Evolutionary conservation across 2,113 vertebrate species (phyloP).

Genomic region (Carassius gibelio): DNA sequence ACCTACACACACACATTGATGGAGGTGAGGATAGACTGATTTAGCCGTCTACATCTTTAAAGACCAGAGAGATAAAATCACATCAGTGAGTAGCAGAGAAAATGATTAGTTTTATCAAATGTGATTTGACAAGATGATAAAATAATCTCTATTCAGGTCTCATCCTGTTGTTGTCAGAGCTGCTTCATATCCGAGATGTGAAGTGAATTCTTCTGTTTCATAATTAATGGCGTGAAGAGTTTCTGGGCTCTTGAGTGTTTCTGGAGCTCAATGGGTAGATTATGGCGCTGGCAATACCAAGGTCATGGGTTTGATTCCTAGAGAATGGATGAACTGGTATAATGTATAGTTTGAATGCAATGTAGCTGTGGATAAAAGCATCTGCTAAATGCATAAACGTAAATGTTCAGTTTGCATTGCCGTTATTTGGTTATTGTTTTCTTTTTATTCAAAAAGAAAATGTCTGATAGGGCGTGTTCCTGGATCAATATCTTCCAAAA

Average conservation of each 20-base stretch:
- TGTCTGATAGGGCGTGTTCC: neutral
- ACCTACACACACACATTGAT: slow-evolving; percentile 24
- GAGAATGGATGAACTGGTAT: neutral
- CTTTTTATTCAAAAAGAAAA: neutral
- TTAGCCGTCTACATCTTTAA: slow-evolving; percentile 29
- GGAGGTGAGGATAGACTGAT: slow-evolving; percentile 22
- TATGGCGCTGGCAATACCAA: neutral
- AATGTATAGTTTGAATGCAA: neutral
- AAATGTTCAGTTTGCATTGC: neutral
- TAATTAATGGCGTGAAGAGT: slow-evolving; percentile 11
- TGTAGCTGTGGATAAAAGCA: neutral
- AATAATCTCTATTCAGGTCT: slow-evolving; percentile 16
- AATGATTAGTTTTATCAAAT: slow-evolving; percentile 16
- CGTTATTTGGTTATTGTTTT: neutral
- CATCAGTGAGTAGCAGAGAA: neutral
- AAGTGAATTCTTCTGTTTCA: slow-evolving; percentile 5
- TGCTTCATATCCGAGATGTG: neutral
- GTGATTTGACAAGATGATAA: slow-evolving; percentile 32
- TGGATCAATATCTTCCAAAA: neutral
- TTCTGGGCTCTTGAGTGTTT: neutral
- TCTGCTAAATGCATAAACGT: neutral
- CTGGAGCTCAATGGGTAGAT: neutral
- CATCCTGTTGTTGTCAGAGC: slow-evolving; percentile 20
- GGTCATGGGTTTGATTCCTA: slow-evolving; percentile 4
- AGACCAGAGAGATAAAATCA: slow-evolving; percentile 27